Conservation (phyloP, 1,140 invertebrate species). For the Oreohelix idahoensis region DNA sequence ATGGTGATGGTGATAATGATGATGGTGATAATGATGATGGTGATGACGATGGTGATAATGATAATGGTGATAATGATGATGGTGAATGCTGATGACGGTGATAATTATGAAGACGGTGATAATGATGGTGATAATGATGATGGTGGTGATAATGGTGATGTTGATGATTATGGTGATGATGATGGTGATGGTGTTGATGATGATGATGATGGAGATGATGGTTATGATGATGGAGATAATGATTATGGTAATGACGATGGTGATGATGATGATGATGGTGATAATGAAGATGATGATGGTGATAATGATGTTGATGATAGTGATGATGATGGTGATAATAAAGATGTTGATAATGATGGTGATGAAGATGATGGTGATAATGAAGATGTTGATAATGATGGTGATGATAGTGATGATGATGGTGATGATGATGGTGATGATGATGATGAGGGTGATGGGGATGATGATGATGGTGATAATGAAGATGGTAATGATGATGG, state of each 20-base stretch:
- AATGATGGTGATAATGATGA: not conserved
- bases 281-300: not conserved
- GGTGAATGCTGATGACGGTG: no score
- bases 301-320: not conserved
- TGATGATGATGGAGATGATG: not conserved
- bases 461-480: not conserved
- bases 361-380: slow-evolving; percentile 24
- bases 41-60: not conserved
- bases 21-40: no score
- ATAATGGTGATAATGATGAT: no score
- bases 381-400: slow-evolving; percentile 10
- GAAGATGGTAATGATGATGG: not conserved
- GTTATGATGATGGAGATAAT: slow-evolving; percentile 7
- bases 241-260: not conserved
- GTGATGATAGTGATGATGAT: slow-evolving; percentile 22
- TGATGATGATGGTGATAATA: not conserved
- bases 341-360: not conserved
- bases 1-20: no score
- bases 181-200: not conserved
- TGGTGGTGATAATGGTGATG: not conserved
- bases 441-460: slow-evolving; percentile 21
- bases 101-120: no score
- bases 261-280: not conserved
- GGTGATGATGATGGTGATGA: slow-evolving; percentile 29
- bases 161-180: not conserved